Percentiles rank a stretch among this genome's conserved stretches.
Evolutionary conservation across 2,888 invertebrate species (phyloP).

Genomic region (Oscheius sp.): DNA sequence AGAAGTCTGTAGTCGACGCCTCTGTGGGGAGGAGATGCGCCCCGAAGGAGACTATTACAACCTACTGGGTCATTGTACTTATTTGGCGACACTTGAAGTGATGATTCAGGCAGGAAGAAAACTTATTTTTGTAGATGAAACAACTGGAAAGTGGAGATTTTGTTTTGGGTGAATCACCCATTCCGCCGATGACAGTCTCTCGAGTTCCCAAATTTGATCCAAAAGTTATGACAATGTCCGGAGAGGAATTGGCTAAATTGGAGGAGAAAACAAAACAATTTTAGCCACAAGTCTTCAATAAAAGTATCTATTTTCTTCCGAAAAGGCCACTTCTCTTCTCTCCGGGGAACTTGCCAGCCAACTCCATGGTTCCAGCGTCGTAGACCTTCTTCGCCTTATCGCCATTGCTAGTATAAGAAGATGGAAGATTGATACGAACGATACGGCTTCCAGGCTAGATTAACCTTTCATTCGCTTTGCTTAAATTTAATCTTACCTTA

Average conservation of each 20-base stretch:
- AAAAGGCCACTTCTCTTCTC: slow-evolving; percentile 46
- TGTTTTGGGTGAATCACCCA: not conserved
- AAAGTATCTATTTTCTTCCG: slow-evolving; percentile 11
- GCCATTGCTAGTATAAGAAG: slow-evolving; percentile 43
- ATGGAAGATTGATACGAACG: slow-evolving; percentile 51
- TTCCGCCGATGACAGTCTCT: not conserved
- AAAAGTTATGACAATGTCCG: not conserved
- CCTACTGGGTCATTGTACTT: not conserved
- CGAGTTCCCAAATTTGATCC: not conserved
- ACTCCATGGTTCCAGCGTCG: slow-evolving; percentile 45
- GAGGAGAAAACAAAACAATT: not conserved
- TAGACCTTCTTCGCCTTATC: slow-evolving; percentile 44
- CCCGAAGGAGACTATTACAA: not conserved
- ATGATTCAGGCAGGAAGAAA: not conserved
- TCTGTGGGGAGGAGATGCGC: not conserved
- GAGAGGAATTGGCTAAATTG: not conserved
- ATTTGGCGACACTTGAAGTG: not conserved
- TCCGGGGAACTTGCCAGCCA: slow-evolving; percentile 53
- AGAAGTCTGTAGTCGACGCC: not conserved
- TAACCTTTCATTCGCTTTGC: not conserved
- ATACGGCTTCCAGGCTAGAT: slow-evolving; percentile 55
- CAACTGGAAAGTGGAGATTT: not conserved
- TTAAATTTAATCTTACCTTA: slow-evolving; percentile 6
- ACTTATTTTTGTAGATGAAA: not conserved
- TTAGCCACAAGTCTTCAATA: no score